Evolutionary conservation across 2,113 vertebrate genomes (phyloP).

Genomic region (Upupa epops): DNA sequence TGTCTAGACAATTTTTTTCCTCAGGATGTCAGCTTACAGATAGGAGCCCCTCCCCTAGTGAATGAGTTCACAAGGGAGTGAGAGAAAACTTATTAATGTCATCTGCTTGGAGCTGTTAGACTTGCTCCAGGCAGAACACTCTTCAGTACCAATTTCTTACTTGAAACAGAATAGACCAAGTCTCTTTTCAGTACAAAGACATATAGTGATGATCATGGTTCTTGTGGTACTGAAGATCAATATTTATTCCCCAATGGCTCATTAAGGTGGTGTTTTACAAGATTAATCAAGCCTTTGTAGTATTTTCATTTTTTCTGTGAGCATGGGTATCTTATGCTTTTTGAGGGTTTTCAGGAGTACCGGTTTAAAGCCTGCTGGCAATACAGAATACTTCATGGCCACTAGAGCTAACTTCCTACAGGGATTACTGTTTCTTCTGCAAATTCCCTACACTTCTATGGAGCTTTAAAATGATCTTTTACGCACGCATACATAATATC

Average conservation of each 20-base stretch:
- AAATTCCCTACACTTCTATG: background rate
- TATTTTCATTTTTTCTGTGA: background rate
- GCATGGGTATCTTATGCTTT: background rate
- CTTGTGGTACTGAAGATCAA: background rate
- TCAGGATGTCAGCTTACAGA: too few species aligned
- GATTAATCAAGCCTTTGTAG: background rate
- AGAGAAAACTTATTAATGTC: too few species aligned
- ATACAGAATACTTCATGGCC: background rate
- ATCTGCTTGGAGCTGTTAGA: too few species aligned
- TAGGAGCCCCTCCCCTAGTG: too few species aligned
- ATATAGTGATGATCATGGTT: background rate
- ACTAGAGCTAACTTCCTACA: background rate
- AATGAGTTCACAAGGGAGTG: too few species aligned
- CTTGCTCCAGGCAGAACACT: too few species aligned
- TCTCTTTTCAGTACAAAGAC: too few species aligned
- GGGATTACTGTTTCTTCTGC: background rate
- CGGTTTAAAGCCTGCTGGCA: background rate
- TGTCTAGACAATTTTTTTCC: too few species aligned
- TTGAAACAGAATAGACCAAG: too few species aligned
- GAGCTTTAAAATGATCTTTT: background rate
- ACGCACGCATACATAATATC: rapidly evolving
- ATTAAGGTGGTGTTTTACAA: background rate
- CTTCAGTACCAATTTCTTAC: too few species aligned
- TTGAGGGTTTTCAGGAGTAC: background rate
- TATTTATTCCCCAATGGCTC: background rate